Evolutionary conservation across 2,888 invertebrate genomes (phyloP).

Genomic region (Acrocera orbiculus): DNA sequence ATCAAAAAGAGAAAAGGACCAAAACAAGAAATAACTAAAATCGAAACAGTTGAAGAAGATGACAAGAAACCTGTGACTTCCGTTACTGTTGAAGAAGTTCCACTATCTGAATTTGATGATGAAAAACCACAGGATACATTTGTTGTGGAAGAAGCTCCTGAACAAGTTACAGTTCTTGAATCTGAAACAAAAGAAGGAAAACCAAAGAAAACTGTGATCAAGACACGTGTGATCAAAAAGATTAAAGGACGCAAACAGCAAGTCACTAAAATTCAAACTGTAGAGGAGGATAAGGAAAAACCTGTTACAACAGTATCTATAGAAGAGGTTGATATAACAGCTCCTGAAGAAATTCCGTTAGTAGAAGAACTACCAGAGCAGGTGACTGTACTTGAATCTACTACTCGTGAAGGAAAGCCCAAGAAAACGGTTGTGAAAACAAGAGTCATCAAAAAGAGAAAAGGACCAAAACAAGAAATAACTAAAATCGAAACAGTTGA

Average conservation of each 20-base stretch:
- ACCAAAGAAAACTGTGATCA: slow-evolving; percentile 18
- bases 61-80: slow-evolving; percentile 22
- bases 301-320: slow-evolving; percentile 20
- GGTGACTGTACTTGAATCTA: slow-evolving; percentile 28
- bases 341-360: slow-evolving; percentile 8
- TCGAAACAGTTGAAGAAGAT: slow-evolving; percentile 26
- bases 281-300: slow-evolving; percentile 26
- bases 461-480: slow-evolving; percentile 21
- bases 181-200: slow-evolving; percentile 21
- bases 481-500: slow-evolving; percentile 27
- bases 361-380: slow-evolving; percentile 16
- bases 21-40: slow-evolving; percentile 25
- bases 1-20: slow-evolving; percentile 14
- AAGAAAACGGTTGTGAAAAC: slow-evolving; percentile 19
- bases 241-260: slow-evolving; percentile 22
- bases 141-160: slow-evolving; percentile 18
- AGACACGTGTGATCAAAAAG: slow-evolving; percentile 17
- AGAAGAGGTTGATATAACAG: slow-evolving; percentile 12
- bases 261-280: slow-evolving; percentile 28
- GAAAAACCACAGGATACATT: slow-evolving; percentile 16
- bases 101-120: slow-evolving; percentile 15
- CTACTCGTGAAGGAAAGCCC: slow-evolving; percentile 24
- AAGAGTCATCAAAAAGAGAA: slow-evolving; percentile 23
- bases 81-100: slow-evolving; percentile 21
- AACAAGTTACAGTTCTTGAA: slow-evolving; percentile 19